phyloP scores from a whole-genome alignment of 2,888 invertebrate genomes.

The Macrosoma leucophasiata region DNA sequence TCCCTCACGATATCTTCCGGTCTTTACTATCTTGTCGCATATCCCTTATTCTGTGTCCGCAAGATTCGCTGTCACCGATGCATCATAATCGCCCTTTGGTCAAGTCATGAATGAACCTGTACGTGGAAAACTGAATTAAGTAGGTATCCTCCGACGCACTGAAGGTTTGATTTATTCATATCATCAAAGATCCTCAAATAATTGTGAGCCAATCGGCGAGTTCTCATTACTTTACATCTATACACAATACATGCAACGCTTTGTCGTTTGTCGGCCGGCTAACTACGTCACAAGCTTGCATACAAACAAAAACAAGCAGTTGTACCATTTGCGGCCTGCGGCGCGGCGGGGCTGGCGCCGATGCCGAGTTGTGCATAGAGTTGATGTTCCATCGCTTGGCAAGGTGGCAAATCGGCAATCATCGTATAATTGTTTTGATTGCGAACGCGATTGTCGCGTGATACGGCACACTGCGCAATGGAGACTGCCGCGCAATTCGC shows the following conservation, averaged over 20 bases:
- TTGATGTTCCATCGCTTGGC: slow-evolving; percentile 39
- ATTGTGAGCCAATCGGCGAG: slow-evolving; percentile 7
- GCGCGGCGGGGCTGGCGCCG: slow-evolving; percentile 31
- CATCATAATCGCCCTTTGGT: slow-evolving; percentile 6
- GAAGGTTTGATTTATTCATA: no score
- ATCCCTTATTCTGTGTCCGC: slow-evolving; percentile 4
- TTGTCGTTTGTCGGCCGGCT: slow-evolving; percentile 24
- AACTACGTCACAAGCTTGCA: slow-evolving; percentile 39
- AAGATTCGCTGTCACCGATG: slow-evolving; percentile 9
- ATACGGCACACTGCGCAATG: slow-evolving; percentile 50
- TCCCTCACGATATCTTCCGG: slow-evolving; percentile 42
- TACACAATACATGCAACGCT: slow-evolving; percentile 18
- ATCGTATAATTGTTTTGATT: slow-evolving; percentile 44
- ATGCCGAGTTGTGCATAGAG: slow-evolving; percentile 33
- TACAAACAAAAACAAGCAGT: slow-evolving; percentile 43
- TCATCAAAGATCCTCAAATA: no score
- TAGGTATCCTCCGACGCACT: no score
- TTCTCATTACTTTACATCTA: slow-evolving; percentile 10
- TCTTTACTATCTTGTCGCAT: slow-evolving; percentile 35
- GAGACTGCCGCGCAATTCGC: slow-evolving; percentile 61
- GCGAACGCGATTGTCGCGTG: slow-evolving; percentile 38
- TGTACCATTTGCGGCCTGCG: slow-evolving; percentile 45
- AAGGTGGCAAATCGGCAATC: slow-evolving; percentile 56
- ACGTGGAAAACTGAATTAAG: slow-evolving; percentile 13
- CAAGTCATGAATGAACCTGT: slow-evolving; percentile 17